These are phyloP conservation scores for Kryptolebias ocellatus DNA, from an alignment of 2,797 vertebrate genomes.

Conservation along the genomic window DNA sequence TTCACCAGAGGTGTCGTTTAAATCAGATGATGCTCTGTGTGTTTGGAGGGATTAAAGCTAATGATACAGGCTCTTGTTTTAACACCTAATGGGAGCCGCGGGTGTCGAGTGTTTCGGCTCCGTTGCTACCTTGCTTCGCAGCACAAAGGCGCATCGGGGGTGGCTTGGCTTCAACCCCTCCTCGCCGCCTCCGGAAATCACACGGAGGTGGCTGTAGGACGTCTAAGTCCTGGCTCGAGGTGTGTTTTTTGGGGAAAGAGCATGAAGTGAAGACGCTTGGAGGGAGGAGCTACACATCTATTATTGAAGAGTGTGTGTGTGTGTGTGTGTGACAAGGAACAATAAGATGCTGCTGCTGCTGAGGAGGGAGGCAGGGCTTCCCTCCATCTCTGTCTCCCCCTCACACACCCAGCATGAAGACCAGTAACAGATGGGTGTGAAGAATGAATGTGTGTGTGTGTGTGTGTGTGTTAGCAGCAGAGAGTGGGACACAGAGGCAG, in stretches of 20 bases:
- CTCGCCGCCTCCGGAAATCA: too few species aligned
- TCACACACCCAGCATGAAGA: slow-evolving; percentile 38
- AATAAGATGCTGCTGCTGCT: slow-evolving; percentile 54
- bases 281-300: slow-evolving; percentile 63
- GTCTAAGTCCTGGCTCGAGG: too few species aligned
- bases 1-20: too few species aligned
- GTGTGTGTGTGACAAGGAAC: slow-evolving; percentile 36
- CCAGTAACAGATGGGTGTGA: slow-evolving; percentile 60
- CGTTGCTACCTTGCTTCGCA: too few species aligned
- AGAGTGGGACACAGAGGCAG: slow-evolving; percentile 40
- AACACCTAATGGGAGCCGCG: too few species aligned
- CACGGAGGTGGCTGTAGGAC: too few species aligned
- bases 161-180: too few species aligned
- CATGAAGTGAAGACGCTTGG: slow-evolving; percentile 40
- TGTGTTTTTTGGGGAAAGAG: neutral
- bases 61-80: too few species aligned
- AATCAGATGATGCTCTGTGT: too few species aligned
- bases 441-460: slow-evolving; percentile 9
- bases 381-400: slow-evolving; percentile 55
- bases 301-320: slow-evolving; percentile 52
- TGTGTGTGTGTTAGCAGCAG: slow-evolving; percentile 37
- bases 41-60: too few species aligned
- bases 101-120: too few species aligned
- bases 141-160: too few species aligned
- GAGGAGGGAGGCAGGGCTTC: slow-evolving; percentile 58